A percentile compares a stretch with the other conserved stretches of the same genome.
phyloP scores from a whole-genome alignment of 2,113 vertebrate genomes.

The Seriola rivoliana region DNA sequence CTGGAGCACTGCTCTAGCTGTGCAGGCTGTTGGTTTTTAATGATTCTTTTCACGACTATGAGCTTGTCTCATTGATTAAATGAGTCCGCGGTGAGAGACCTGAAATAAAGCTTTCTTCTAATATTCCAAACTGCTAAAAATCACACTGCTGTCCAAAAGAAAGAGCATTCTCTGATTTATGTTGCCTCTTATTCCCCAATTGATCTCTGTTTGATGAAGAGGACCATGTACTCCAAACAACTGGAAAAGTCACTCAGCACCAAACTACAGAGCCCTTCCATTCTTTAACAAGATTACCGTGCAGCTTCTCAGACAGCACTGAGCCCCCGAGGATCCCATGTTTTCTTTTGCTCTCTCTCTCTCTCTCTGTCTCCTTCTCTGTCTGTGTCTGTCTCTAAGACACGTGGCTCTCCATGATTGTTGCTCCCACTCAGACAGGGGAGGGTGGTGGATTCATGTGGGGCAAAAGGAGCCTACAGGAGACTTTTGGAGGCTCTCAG shows the following conservation, averaged over 20 bases:
- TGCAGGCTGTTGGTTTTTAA: neutral
- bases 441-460: conserved; percentile 15
- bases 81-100: neutral
- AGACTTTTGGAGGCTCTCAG: conserved; percentile 69
- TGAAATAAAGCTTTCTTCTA: conserved; percentile 37
- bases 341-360: conserved; percentile 47
- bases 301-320: conserved; percentile 67
- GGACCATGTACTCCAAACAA: conserved; percentile 33
- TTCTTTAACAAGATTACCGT: conserved; percentile 68
- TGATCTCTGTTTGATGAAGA: conserved; percentile 33
- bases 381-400: conserved; percentile 70
- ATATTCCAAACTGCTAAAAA: conserved; percentile 34
- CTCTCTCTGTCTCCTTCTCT: conserved; percentile 40
- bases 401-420: conserved; percentile 71
- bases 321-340: conserved; percentile 61
- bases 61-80: conserved; percentile 37
- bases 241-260: conserved; percentile 46
- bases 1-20: neutral
- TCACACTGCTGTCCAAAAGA: conserved; percentile 10
- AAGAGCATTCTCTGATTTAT: conserved; percentile 26
- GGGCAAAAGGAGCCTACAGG: conserved; percentile 49
- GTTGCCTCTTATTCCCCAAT: conserved; percentile 21
- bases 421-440: conserved; percentile 48
- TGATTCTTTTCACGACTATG: conserved; percentile 8
- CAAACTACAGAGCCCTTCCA: conserved; percentile 44